Evolutionary conservation across 2,113 vertebrate species (phyloP).

Genomic region (Lampris megalopsis): DNA sequence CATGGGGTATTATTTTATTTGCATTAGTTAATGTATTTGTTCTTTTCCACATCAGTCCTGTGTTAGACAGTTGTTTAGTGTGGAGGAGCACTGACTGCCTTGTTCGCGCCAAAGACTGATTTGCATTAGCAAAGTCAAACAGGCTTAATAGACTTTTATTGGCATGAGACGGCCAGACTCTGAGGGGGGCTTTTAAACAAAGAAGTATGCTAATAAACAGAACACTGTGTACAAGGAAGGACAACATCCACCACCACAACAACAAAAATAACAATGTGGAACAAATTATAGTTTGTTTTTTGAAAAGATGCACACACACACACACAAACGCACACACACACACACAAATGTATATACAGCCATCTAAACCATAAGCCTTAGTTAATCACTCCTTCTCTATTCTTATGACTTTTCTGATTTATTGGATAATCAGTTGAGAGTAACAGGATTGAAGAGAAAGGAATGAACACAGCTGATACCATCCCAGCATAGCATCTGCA

Average conservation of each 20-base stretch:
- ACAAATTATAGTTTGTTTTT: neutral
- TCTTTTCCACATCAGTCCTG: slow-evolving; percentile 41
- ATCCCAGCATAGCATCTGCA: slow-evolving; percentile 1
- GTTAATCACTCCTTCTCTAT: slow-evolving; percentile 7
- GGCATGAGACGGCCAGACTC: slow-evolving; percentile 40
- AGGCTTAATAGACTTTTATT: slow-evolving; percentile 70
- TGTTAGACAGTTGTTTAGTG: slow-evolving; percentile 33
- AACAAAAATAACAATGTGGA: neutral
- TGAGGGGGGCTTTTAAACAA: slow-evolving; percentile 59
- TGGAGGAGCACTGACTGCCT: slow-evolving; percentile 24
- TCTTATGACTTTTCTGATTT: too few relatives aligned
- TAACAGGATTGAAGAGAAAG: neutral
- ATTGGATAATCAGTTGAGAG: too few relatives aligned
- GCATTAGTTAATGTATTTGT: slow-evolving; percentile 40
- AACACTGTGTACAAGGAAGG: slow-evolving; percentile 46
- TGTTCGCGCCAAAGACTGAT: slow-evolving; percentile 50
- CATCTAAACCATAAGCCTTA: neutral
- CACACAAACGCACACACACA: neutral
- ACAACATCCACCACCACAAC: slow-evolving; percentile 36
- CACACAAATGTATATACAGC: neutral
- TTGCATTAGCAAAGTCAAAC: slow-evolving; percentile 75
- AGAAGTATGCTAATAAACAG: slow-evolving; percentile 62
- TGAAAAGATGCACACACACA: too few relatives aligned
- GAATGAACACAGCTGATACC: neutral
- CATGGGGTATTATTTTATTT: slow-evolving; percentile 28